A percentile compares a stretch with the other conserved stretches of the same genome.
phyloP scores from a whole-genome alignment of 2,113 vertebrate species.

The Misgurnus mizolepis region DNA sequence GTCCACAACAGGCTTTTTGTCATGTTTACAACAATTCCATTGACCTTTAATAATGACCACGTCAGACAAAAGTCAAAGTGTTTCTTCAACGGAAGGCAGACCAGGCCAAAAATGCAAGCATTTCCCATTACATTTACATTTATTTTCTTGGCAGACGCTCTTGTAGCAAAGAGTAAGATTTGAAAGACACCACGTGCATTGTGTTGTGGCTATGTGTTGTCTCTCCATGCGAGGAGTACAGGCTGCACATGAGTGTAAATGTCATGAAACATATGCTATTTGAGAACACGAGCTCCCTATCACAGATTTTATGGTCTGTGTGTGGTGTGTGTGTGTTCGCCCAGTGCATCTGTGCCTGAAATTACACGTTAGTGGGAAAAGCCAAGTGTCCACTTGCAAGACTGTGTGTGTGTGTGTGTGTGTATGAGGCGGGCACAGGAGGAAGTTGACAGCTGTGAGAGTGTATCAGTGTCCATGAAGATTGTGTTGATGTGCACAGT shows the following conservation, averaged over 20 bases:
- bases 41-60: constrained; percentile 54
- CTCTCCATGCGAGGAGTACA: not conserved
- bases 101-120: constrained; percentile 11
- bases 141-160: constrained; percentile 22
- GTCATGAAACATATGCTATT: constrained; percentile 31
- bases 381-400: constrained; percentile 26
- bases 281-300: not conserved
- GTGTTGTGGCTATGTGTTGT: not conserved
- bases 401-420: not conserved
- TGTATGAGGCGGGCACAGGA: constrained; percentile 25
- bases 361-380: constrained; percentile 39
- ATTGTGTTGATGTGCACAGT: constrained; percentile 54
- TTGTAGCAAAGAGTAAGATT: not conserved
- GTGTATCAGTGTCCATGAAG: constrained; percentile 45
- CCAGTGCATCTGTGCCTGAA: constrained; percentile 17
- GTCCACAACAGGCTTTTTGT: constrained; percentile 49
- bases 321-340: constrained; percentile 6
- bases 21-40: constrained; percentile 48
- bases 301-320: constrained; percentile 7
- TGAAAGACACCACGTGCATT: not conserved
- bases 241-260: not conserved
- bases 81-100: constrained; percentile 26
- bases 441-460: constrained; percentile 50
- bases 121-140: constrained; percentile 41
- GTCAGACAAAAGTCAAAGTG: constrained; percentile 38